Percentiles rank a stretch among this genome's conserved stretches.
Evolutionary conservation across 2,797 vertebrate species (phyloP).

Genomic region (Remorina albescens): DNA sequence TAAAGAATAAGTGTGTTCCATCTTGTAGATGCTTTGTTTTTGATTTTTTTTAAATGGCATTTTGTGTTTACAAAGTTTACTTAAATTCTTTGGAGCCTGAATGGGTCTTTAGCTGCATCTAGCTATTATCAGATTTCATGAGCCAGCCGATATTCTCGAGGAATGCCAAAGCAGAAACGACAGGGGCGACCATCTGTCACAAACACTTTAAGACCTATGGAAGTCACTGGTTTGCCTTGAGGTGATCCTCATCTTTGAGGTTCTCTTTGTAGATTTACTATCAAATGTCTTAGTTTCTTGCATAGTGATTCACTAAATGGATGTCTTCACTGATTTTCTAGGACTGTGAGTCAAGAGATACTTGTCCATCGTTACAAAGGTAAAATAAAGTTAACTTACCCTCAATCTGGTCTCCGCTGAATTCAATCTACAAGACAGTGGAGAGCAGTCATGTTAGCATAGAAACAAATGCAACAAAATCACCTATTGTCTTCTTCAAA

Average conservation of each 20-base stretch:
- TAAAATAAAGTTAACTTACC: slow-evolving; percentile 70
- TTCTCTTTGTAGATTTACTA: background rate
- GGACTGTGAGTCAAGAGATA: background rate
- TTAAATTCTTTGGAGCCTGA: background rate
- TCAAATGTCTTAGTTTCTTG: background rate
- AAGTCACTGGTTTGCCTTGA: background rate
- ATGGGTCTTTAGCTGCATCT: background rate
- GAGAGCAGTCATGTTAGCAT: slow-evolving; percentile 62
- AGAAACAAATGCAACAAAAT: slow-evolving; percentile 18
- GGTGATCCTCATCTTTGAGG: background rate
- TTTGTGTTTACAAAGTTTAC: slow-evolving; percentile 4
- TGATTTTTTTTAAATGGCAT: background rate
- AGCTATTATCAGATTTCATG: slow-evolving; percentile 8
- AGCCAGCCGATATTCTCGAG: slow-evolving; percentile 7
- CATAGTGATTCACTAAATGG: background rate
- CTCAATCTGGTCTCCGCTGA: slow-evolving; percentile 84
- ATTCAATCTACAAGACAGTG: slow-evolving; percentile 78
- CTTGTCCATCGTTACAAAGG: background rate
- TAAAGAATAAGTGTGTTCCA: background rate
- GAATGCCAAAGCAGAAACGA: slow-evolving; percentile 35
- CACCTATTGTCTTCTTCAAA: slow-evolving; percentile 7
- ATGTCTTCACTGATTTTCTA: background rate
- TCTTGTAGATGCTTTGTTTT: background rate
- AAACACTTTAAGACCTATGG: background rate
- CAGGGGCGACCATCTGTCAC: slow-evolving; percentile 16